Percentiles rank a stretch among this genome's conserved stretches.
Conservation (phyloP, 2,797 vertebrate genomes). For the Smutsia gigantea region DNA sequence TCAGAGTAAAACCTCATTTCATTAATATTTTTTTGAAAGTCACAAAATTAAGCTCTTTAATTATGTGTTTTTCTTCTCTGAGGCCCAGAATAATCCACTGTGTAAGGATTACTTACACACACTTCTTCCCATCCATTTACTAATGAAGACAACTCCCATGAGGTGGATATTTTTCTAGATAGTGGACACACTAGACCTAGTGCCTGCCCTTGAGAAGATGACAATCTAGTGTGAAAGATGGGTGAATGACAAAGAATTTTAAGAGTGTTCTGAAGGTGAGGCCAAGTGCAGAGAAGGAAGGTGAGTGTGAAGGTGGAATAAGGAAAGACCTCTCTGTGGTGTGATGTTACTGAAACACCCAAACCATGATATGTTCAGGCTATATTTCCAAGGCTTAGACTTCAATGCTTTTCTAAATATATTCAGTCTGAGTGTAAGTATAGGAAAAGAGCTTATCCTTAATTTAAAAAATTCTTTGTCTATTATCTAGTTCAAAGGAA, state of each 20-base stretch:
- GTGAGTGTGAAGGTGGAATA: background rate
- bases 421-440: background rate
- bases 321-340: background rate
- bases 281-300: background rate
- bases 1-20: background rate
- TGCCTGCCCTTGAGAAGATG: background rate
- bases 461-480: background rate
- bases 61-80: background rate
- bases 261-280: background rate
- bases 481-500: background rate
- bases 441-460: background rate
- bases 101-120: background rate
- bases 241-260: background rate
- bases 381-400: background rate
- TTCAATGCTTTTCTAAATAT: background rate
- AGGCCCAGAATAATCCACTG: background rate
- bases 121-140: background rate
- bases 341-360: background rate
- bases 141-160: background rate
- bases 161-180: background rate
- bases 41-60: background rate
- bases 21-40: background rate
- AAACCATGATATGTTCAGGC: background rate
- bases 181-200: background rate
- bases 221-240: background rate